A percentile compares a stretch with the other conserved stretches of the same genome.
Evolutionary conservation across 1,140 invertebrate genomes (phyloP).

Genomic region (Micrasema longulum): DNA sequence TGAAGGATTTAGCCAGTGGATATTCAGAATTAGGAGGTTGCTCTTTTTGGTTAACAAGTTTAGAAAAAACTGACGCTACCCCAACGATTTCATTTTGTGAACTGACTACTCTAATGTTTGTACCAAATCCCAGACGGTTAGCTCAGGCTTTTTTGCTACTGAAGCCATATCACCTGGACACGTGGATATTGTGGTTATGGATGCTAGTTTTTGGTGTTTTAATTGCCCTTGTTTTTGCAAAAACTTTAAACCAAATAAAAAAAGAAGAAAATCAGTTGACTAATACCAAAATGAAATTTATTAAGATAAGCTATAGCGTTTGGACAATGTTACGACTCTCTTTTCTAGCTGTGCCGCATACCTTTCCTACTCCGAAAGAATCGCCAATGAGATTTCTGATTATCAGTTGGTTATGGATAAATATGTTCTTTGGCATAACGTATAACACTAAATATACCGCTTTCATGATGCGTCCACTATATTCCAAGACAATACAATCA

Average conservation of each 20-base stretch:
- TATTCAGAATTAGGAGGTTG: constrained; percentile 24
- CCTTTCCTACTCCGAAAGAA: constrained; percentile 21
- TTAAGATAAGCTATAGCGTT: constrained; percentile 1
- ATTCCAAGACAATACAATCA: constrained; percentile 14
- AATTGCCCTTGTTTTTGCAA: constrained; percentile 11
- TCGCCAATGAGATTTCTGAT: constrained; percentile 17
- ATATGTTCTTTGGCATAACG: constrained; percentile 16
- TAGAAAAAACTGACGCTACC: not conserved
- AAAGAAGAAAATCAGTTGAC: not conserved
- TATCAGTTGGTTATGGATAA: constrained; percentile 13
- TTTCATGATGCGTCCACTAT: constrained; percentile 22
- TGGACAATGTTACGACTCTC: constrained; percentile 27
- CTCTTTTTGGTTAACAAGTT: constrained; percentile 25
- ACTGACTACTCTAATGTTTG: constrained; percentile 18
- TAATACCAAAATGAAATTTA: not conserved
- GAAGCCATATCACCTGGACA: constrained; percentile 10
- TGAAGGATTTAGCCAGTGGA: constrained; percentile 8
- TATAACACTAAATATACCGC: constrained; percentile 29
- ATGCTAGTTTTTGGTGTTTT: not conserved
- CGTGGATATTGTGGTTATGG: constrained; percentile 21
- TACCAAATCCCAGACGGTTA: constrained; percentile 10
- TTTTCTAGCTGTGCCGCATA: constrained; percentile 4
- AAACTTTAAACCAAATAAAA: constrained; percentile 17
- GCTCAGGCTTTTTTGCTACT: constrained; percentile 6
- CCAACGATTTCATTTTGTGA: constrained; percentile 19